Base-by-base conservation (phyloP, 2,888 invertebrate species). In the Zeuzera pyrina region DNA sequence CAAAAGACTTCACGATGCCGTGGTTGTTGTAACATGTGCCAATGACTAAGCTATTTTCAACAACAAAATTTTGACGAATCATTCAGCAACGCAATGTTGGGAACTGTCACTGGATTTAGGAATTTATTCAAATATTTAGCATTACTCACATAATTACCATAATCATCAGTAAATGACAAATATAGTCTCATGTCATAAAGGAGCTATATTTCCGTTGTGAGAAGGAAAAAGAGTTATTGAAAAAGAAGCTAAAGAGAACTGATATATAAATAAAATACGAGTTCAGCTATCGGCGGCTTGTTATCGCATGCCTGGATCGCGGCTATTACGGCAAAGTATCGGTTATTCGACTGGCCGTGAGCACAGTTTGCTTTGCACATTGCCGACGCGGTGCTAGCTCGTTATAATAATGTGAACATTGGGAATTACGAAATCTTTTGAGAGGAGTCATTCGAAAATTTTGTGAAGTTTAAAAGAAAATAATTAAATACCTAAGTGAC, bases 381-480 rank as follows among this genome's bases (percentile, higher is more conserved):
- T 35, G 52, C 63, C 71, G 67, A 50, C 62, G 58, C 60, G 73
- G 69, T 68, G 63, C 70, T 57, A 63, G 68, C 78, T 83, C 76
- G 81, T 81, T 83, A 83, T 81, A 81, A 81, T 81, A 83, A 83
- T 81, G 79, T 79, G 81, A 83, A 81, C 79, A 77, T 77, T 71
- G 68, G 67, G 81, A 70, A 74, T 67, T 68, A 67, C 62, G 73
- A 66, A 70, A 65, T 72, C 77, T 64, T 60, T 61, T 57, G 79
- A 81, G 79, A 35, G 31, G 25, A 10, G 11, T 8, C 25, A 8
- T 6, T 12, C 13, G 13, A 13, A 25, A n/a, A n/a, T n/a, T n/a
- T n/a, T n/a, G n/a, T n/a, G n/a, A n/a, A n/a, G n/a, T n/a, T n/a
- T n/a, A n/a, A n/a, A n/a, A n/a, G n/a, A n/a, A n/a, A n/a, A n/a